phyloP scores from a whole-genome alignment of 2,113 vertebrate genomes.

The Guaruba guarouba region DNA sequence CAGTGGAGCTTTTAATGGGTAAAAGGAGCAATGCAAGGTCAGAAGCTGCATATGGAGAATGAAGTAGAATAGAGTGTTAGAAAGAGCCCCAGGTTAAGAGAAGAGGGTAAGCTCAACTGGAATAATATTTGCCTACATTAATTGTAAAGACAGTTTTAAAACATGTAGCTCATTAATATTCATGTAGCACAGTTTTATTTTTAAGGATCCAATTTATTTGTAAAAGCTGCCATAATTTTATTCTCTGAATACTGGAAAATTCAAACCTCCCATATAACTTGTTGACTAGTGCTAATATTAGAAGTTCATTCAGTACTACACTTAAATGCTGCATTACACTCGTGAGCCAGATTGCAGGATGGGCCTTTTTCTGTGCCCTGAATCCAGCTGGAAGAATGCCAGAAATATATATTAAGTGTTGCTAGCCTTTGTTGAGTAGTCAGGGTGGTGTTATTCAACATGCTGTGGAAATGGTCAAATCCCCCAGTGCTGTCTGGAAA shows the following conservation, averaged over 20 bases:
- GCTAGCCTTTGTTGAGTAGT: conserved; percentile 8
- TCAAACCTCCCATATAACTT: neutral
- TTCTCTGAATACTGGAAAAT: neutral
- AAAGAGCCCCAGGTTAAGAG: neutral
- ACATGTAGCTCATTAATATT: neutral
- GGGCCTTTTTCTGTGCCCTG: neutral
- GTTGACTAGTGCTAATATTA: neutral
- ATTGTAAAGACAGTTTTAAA: neutral
- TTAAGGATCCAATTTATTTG: neutral
- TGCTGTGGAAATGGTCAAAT: conserved; percentile 47
- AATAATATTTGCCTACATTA: neutral
- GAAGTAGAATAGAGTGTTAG: neutral
- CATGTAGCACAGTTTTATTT: neutral
- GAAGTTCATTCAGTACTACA: neutral
- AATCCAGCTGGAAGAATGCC: conserved; percentile 22
- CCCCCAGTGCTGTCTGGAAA: conserved; percentile 21
- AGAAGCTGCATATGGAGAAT: neutral
- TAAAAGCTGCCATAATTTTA: neutral
- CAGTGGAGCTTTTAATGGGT: neutral
- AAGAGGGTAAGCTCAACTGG: neutral
- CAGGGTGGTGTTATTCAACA: neutral
- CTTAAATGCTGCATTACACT: neutral
- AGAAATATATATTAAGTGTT: conserved; percentile 37
- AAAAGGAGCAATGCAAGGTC: neutral
- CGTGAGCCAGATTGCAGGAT: neutral